A percentile compares a stretch with the other conserved stretches of the same genome.
phyloP scores from a whole-genome alignment of 2,888 invertebrate genomes.

The Litoditis marina region DNA sequence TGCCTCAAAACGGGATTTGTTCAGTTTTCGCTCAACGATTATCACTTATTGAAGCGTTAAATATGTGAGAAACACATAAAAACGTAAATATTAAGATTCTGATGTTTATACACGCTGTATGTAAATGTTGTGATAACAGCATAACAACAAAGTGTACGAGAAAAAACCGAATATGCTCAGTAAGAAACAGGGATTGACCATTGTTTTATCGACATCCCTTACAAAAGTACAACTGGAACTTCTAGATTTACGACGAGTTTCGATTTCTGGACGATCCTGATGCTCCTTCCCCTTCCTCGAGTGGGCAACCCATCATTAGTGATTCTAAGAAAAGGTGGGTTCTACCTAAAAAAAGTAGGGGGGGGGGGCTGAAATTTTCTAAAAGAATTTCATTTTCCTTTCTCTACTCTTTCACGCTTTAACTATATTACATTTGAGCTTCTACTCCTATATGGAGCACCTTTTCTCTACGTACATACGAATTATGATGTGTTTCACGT shows the following conservation, averaged over 20 bases:
- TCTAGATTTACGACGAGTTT: conserved; percentile 42
- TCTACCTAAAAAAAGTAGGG: background rate
- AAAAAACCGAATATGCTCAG: too few relatives aligned
- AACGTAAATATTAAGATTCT: too few relatives aligned
- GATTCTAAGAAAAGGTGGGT: background rate
- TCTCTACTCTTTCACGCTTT: background rate
- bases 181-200: too few relatives aligned
- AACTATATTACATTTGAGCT: background rate
- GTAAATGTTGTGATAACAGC: too few relatives aligned
- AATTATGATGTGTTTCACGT: too few relatives aligned
- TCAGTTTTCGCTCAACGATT: too few relatives aligned
- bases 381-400: background rate
- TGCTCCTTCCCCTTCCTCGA: conserved; percentile 24
- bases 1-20: background rate
- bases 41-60: too few relatives aligned
- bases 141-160: too few relatives aligned
- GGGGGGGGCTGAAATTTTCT: conserved; percentile 2
- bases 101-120: too few relatives aligned
- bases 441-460: too few relatives aligned
- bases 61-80: too few relatives aligned
- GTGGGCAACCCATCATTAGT: conserved; percentile 5
- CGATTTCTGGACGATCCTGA: conserved; percentile 38
- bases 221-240: background rate
- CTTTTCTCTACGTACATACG: too few relatives aligned
- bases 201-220: background rate